Evolutionary conservation across 2,797 vertebrate genomes (phyloP).

Genomic region (Chanos chanos): DNA sequence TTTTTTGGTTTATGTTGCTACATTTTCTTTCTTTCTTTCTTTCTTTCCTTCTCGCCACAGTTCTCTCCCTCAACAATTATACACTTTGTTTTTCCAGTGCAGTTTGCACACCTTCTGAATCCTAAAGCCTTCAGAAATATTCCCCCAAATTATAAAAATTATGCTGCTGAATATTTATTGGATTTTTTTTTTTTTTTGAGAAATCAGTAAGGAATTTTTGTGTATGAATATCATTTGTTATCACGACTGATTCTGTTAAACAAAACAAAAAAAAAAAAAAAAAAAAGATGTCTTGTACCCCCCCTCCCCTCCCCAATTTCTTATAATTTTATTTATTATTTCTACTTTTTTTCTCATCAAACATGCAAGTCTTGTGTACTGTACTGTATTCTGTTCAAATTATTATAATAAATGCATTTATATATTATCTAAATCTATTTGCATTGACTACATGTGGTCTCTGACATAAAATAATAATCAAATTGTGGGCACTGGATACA

Average conservation of each 20-base stretch:
- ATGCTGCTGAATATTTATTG: conserved; percentile 22
- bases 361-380: conserved; percentile 73
- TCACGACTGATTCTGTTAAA: conserved; percentile 16
- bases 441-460: conserved; percentile 6
- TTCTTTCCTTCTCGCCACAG: neutral
- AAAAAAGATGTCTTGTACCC: conserved; percentile 35
- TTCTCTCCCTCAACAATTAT: neutral
- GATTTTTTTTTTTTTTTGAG: conserved; percentile 1
- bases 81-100: conserved; percentile 19
- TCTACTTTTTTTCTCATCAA: conserved; percentile 48
- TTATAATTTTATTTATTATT: conserved; percentile 32
- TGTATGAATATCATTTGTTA: conserved; percentile 6
- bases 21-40: neutral
- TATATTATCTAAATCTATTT: conserved; percentile 66
- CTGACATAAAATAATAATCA: no score
- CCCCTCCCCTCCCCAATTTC: conserved; percentile 27
- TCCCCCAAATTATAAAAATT: conserved; percentile 22
- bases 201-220: neutral
- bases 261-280: conserved; percentile 3
- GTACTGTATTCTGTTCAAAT: conserved; percentile 71
- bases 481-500: no score
- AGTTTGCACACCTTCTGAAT: conserved; percentile 33
- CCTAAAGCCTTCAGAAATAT: conserved; percentile 17
- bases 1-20: no score
- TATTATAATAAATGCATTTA: conserved; percentile 75